Evolutionary conservation across 2,113 vertebrate species (phyloP).

Genomic region (Potamarius usumacintae): DNA sequence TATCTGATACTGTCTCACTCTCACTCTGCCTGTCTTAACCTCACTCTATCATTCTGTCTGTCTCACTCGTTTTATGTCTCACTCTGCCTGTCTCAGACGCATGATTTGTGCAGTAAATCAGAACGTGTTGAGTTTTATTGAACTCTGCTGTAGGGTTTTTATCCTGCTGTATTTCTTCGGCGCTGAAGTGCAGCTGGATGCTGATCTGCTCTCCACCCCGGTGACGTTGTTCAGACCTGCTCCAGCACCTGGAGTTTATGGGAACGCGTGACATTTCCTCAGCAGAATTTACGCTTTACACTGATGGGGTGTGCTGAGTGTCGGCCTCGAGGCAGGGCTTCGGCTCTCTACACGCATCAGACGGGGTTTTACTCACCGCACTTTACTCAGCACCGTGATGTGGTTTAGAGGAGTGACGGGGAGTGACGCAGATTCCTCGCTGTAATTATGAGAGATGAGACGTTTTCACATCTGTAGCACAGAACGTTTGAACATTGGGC

Average conservation of each 20-base stretch:
- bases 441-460: too few relatives aligned
- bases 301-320: neutral
- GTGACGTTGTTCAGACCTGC: conserved; percentile 65
- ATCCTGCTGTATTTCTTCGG: neutral
- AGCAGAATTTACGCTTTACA: neutral
- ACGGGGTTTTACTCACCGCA: neutral
- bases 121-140: neutral
- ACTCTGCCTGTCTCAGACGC: neutral
- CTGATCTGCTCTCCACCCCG: neutral
- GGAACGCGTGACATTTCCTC: conserved; percentile 60
- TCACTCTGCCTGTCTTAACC: neutral
- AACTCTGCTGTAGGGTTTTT: neutral
- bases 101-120: conserved; percentile 1
- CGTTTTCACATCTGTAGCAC: neutral
- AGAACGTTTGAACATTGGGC: neutral
- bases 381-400: neutral
- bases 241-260: conserved; percentile 64
- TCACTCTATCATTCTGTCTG: neutral
- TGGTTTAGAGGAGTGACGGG: neutral
- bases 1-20: neutral
- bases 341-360: neutral
- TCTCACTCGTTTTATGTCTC: neutral
- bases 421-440: neutral
- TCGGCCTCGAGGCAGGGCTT: neutral
- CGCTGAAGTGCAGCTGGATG: neutral